These are phyloP conservation scores for Drosophila biarmipes DNA, from an alignment of 1,140 invertebrate genomes.

Conservation along the genomic window DNA sequence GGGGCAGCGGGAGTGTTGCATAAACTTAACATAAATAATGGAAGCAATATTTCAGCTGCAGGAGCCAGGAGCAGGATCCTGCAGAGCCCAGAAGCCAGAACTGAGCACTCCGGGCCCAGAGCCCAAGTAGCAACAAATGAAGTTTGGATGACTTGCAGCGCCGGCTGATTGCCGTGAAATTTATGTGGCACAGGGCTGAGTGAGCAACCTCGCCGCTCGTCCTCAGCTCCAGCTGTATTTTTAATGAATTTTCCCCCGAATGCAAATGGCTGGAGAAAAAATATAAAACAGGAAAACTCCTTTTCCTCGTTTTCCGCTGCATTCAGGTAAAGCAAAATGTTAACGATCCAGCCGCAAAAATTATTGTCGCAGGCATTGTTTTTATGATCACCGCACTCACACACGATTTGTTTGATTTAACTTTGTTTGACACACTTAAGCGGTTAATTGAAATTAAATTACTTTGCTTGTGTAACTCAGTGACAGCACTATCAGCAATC, in stretches of 20 bases:
- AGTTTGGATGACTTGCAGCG: slow-evolving; percentile 79
- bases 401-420: slow-evolving; percentile 23
- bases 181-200: slow-evolving; percentile 62
- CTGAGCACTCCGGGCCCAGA: slow-evolving; percentile 6
- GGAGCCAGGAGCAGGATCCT: slow-evolving; percentile 21
- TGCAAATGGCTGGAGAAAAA: slow-evolving; percentile 54
- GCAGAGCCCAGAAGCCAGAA: background rate
- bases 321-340: slow-evolving; percentile 47
- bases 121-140: slow-evolving; percentile 71
- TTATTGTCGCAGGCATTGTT: slow-evolving; percentile 41
- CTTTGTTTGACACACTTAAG: slow-evolving; percentile 45
- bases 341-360: slow-evolving; percentile 47
- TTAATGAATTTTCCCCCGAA: slow-evolving; percentile 64
- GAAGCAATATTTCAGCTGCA: slow-evolving; percentile 75
- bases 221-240: slow-evolving; percentile 53
- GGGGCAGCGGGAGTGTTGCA: slow-evolving; percentile 60
- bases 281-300: background rate
- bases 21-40: slow-evolving; percentile 80
- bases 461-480: slow-evolving; percentile 9
- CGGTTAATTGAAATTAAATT: slow-evolving; percentile 31
- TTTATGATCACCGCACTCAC: slow-evolving; percentile 30
- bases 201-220: slow-evolving; percentile 19
- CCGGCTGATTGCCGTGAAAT: slow-evolving; percentile 78
- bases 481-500: background rate
- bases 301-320: background rate